Evolutionary conservation across 2,113 vertebrate genomes (phyloP), one percentile per base, ranked within the genome.

Genomic region (Melanotaenia duboulayi): DNA sequence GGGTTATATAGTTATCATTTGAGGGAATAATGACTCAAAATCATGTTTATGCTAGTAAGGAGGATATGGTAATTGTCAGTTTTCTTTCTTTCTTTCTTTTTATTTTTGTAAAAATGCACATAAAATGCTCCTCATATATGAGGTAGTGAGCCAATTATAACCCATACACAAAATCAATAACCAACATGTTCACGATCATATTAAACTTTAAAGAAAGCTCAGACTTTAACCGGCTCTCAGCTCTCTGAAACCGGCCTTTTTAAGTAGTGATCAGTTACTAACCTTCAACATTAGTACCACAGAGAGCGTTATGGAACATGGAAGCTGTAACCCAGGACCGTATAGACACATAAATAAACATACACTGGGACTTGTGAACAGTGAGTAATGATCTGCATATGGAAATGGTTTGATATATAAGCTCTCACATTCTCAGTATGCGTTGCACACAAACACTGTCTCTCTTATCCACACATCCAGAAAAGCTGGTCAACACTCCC

Each of bases 321-420:
- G 66, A 65, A 35, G 56, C 78, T 57, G 62, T 74, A 86, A 84
- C 74, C 70, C 74, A 64, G 58, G 4, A 65, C 57, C 70, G 68
- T 72, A 82, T 54, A 70, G 78, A 76, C 76, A 69, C 84, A 65
- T 68, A 87, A 72, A 85, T 80, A 76, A 87, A 83, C 80, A 86
- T 42, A 42, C 60, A 69, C n/a, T 50, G 24, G 65, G 65, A 74
- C 63, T 56, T 59, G 71, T 78, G 74, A 82, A 70, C 63, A 58
- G 64, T 37, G 71, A 84, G 86, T 62, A 82, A 75, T 78, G 72
- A 91, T 91, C 78, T 88, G 78, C 82, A 88, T 89, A 82, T 87
- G 86, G 86, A 87, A 85, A 81, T 76, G 67, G 42, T 68, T 63
- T 73, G 28, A 71, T 61, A 54, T 79, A 73, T 74, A 83, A 83